phyloP scores from a whole-genome alignment of 2,797 vertebrate genomes.

The Oceanodroma leucorhoa region DNA sequence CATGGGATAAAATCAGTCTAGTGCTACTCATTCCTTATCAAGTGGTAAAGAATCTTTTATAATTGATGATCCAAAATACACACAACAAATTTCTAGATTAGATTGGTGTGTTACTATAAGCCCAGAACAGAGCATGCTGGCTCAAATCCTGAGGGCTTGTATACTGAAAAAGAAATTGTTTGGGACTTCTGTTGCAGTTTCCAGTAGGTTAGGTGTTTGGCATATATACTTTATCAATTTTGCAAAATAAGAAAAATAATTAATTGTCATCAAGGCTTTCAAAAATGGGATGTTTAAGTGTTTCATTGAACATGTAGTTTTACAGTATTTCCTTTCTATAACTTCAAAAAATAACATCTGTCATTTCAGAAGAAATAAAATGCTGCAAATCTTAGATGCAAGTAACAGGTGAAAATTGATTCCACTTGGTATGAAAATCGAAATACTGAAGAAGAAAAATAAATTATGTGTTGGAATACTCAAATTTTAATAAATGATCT shows the following conservation, averaged over 20 bases:
- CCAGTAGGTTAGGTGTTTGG: not conserved
- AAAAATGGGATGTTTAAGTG: not conserved
- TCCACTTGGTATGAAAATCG: not conserved
- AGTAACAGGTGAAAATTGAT: constrained; percentile 21
- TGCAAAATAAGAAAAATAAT: not conserved
- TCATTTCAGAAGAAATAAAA: constrained; percentile 49
- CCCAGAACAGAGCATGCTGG: not conserved
- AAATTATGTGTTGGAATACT: constrained; percentile 50
- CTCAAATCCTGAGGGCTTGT: not conserved
- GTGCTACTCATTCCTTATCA: not conserved
- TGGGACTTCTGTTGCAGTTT: not conserved
- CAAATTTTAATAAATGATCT: constrained; percentile 47
- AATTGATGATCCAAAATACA: not conserved
- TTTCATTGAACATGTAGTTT: not conserved
- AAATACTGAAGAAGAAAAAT: constrained; percentile 27
- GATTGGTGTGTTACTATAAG: not conserved
- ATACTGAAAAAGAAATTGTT: not conserved
- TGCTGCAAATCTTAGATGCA: not conserved
- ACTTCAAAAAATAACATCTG: not conserved
- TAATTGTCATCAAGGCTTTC: not conserved
- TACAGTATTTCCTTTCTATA: not conserved
- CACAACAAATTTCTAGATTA: not conserved
- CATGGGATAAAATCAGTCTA: not conserved
- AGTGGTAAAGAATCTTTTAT: not conserved
- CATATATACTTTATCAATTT: not conserved